These are phyloP conservation scores for Holothuria glaberrima DNA, from an alignment of 35 echinoderm and acorn worm species.

Conservation along the genomic window DNA sequence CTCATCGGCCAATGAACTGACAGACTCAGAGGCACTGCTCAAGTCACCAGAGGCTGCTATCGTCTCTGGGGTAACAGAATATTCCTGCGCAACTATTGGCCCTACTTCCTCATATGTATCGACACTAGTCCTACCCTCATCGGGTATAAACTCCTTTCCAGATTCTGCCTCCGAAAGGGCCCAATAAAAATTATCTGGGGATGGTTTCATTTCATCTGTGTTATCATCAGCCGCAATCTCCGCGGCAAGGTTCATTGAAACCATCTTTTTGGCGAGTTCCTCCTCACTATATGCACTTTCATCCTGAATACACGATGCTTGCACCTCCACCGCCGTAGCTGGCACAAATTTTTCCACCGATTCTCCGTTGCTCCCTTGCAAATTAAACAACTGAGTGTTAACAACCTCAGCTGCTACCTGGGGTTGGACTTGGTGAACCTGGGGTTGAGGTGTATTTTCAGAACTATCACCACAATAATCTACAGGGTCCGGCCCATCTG, in stretches of 20 bases:
- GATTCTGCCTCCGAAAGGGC: conserved; percentile 15
- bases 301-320: conserved; percentile 58
- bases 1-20: conserved; percentile 4
- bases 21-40: conserved; percentile 29
- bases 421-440: background rate
- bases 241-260: conserved; percentile 1
- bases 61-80: background rate
- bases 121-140: conserved; percentile 13
- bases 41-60: conserved; percentile 3
- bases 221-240: background rate
- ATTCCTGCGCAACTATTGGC: background rate
- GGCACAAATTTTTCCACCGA: background rate
- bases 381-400: conserved; percentile 18
- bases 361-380: background rate
- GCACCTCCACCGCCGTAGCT: background rate
- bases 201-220: background rate
- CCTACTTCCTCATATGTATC: conserved; percentile 21
- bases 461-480: conserved; percentile 40
- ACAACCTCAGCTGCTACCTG: background rate
- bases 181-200: conserved; percentile 15
- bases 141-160: background rate
- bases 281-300: conserved; percentile 36
- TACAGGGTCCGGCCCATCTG: background rate
- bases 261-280: conserved; percentile 14
- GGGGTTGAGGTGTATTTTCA: conserved; percentile 31